Base-by-base conservation (phyloP, 2,113 vertebrate genomes). In the Eulacestoma nigropectus region DNA sequence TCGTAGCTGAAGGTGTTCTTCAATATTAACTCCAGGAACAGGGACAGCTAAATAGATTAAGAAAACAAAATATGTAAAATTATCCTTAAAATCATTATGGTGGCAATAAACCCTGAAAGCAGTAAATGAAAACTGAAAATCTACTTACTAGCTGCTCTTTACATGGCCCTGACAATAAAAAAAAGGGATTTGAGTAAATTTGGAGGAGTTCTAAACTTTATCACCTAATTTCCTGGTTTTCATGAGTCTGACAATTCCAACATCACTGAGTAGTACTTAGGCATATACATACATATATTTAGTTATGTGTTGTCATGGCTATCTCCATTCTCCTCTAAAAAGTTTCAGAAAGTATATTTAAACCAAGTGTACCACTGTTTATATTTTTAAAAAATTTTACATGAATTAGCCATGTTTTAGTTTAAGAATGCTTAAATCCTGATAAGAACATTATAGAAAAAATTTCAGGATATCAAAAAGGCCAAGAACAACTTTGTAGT, bases 21-120 rank as follows among this genome's bases (percentile, higher is more conserved):
- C 99, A 92, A 99, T 99, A 96, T 99, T 99, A 96, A 99, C 99
- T 85, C 99, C 99, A 97, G 99, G 99, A 96, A 99, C 99, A 98
- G 99, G 99, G 91, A 99, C 99, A 98, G 99, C 99, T 99, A 96
- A 32, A 98, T 83, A 97, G 97, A 96, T 96, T 11, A 47, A 74
- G 52, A 82, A 69, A 83, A 86, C 15, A 70, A 46, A 84, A 65
- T 4, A 52, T 0, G 1, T 4, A 35, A 35, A 74, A 35, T 6
- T 70, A 41, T 26, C 13, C 55, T 82, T 32, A 29, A 46, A 82
- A 33, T 22, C 32, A 3, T 59, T 89, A 68, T 4, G 17, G 60
- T 22, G 35, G n/a, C 20, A 67, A 89, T 16, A 91, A 80, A 86
- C 16, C 12, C 30, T 59, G 50, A 20, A 35, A 55, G 69, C 62